Base-by-base conservation (phyloP, 2,113 vertebrate species). In the Halichoeres trimaculatus region DNA sequence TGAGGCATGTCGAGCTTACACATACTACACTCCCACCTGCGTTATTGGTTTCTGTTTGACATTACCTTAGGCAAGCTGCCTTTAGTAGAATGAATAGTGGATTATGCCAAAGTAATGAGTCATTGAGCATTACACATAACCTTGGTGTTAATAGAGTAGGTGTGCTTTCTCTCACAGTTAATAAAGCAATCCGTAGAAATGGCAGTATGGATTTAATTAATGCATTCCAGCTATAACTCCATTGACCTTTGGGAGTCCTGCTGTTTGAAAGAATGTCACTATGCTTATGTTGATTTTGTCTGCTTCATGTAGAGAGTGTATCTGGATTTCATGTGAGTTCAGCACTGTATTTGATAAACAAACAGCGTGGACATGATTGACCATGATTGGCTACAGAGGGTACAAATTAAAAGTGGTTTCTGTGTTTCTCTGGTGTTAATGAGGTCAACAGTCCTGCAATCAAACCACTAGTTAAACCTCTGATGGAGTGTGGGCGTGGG, bases 321-420 rank as follows among this genome's bases (percentile, higher is more conserved):
- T 61, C 9, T 14, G 10, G 47, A 58, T 58, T 73, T 40, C 36
- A 20, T 17, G 13, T 70, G 58, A 34, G 23, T 45, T 62, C 59
- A 43, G 19, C 17, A 48, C 66, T 77, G 24, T 51, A 56, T 77
- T 74, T 60, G 63, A 55, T 74, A 11, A 34, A 36, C 36, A 67
- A 74, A 69, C 48, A 76, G 34, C 20, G 14, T 6, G 9, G 47
- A 41, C 45, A 50, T 56, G 54, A 78, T 70, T 83, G 55, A 70
- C 43, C 57, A 83, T 80, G 77, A 78, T 75, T 82, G 58, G 36
- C 19, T 65, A 67, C 43, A 77, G 79, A 62, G 65, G 1, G 3
- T 69, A 23, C 26, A 78, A 70, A 62, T 58, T 75, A 45, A 17
- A 51, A 74, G 59, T 66, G 53, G 9, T 68, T 69, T n/a, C 66